These are phyloP conservation scores for Morus bassanus DNA, from an alignment of 2,797 vertebrate genomes.

Conservation along the genomic window DNA sequence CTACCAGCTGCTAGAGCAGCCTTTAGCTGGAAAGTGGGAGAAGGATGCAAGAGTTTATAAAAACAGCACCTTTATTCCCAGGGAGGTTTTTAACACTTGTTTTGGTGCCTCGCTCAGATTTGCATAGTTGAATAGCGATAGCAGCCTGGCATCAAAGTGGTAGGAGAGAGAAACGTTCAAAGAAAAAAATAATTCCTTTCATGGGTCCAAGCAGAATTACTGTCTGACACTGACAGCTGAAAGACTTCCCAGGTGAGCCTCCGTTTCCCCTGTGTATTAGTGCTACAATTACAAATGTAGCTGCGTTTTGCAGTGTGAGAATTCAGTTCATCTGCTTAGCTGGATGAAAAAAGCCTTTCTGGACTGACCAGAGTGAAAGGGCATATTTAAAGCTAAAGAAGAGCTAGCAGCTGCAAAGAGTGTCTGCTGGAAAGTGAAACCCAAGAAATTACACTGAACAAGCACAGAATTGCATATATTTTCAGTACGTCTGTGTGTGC, in stretches of 20 bases:
- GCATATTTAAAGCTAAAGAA: neutral
- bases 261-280: accelerated
- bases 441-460: neutral
- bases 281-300: neutral
- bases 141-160: neutral
- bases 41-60: neutral
- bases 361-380: neutral
- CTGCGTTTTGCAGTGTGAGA: neutral
- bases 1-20: neutral
- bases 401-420: neutral
- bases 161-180: neutral
- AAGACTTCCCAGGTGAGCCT: neutral
- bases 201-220: neutral
- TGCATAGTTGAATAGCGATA: neutral
- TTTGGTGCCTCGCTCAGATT: neutral
- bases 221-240: neutral
- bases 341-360: neutral
- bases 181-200: neutral
- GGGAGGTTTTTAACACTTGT: neutral
- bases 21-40: neutral
- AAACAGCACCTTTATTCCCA: neutral
- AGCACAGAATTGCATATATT: neutral
- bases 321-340: neutral
- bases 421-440: neutral
- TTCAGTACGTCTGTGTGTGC: neutral